Base-by-base conservation (phyloP, 2,888 invertebrate species). In the Piscicola geometra region DNA sequence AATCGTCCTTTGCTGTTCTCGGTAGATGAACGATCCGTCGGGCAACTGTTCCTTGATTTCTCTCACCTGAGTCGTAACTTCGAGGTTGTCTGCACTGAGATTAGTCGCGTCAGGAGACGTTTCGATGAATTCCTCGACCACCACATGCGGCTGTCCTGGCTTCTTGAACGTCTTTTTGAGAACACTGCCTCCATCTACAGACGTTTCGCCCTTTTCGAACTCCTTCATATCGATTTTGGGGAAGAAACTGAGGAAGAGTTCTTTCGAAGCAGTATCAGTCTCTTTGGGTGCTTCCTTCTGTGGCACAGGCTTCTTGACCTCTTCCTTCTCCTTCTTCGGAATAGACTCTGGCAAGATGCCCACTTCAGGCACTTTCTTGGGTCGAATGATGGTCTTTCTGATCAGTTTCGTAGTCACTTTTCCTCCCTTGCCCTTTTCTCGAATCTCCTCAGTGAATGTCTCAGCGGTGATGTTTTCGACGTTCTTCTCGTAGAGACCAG, bases 401-500 rank as follows among this genome's bases (percentile, higher is more conserved):
- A 71, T 47, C 30, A 71, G 1, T 32, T 47, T 71, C 25, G 47
- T 47, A 1, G n/a, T 32, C 5, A 12, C 28, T 25, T 30, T 71
- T 15, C 71, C 71, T 21, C 50, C 71, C 21, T 71, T 47, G 5
- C 32, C n/a, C n/a, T 71, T 71, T n/a, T 56, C 60, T 21, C 3
- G 5, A 1, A 71, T 25, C n/a, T 52, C 50, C 1, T 71, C 71
- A 3, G 25, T 25, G 30, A 56, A 25, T 3, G 47, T 52, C 25
- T 71, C 71, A 25, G 32, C 52, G 5, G 36, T 72, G 25, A 72
- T 25, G 32, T 56, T 25, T 21, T 56, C 32, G 18, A 35, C 64
- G 32, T 25, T 60, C 15, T 32, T 72, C 25, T 72, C 72, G 36
- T 72, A 56, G n/a, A 72, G 21, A 33, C 60, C 72, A 3, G 72